phyloP scores from a whole-genome alignment of 2,797 vertebrate species.

The Microhierax caerulescens region DNA sequence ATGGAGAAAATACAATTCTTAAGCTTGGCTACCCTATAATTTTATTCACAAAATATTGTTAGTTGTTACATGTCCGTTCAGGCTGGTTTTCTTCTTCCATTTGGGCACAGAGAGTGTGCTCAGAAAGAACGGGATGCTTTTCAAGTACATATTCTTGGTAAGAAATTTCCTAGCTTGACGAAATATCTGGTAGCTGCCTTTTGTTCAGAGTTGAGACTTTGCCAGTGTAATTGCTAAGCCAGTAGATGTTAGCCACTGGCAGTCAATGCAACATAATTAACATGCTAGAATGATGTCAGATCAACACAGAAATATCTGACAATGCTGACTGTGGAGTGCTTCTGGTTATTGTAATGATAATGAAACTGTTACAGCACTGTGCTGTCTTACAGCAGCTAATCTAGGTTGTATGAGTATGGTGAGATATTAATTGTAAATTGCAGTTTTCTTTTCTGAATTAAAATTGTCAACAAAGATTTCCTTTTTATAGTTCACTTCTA shows the following conservation, averaged over 20 bases:
- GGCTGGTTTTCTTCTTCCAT: not conserved
- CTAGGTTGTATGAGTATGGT: not conserved
- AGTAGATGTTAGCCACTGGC: not conserved
- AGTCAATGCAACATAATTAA: not conserved
- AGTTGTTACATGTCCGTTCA: not conserved
- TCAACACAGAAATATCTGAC: not conserved
- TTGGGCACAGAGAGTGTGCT: not conserved
- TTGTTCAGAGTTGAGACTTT: not conserved
- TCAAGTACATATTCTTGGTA: not conserved
- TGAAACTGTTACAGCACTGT: not conserved
- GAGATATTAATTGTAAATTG: not conserved
- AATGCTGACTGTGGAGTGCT: not conserved
- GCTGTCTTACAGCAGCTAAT: not conserved
- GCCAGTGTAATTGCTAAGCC: not conserved
- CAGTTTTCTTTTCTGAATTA: not conserved
- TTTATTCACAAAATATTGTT: not conserved
- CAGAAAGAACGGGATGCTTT: not conserved
- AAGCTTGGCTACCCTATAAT: not conserved
- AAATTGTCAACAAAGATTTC: not conserved
- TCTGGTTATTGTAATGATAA: not conserved
- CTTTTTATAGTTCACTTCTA: not conserved
- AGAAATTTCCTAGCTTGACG: not conserved
- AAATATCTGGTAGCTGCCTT: not conserved
- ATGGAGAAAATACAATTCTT: not conserved
- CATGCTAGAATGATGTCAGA: not conserved